Base-by-base conservation (phyloP, 1,140 invertebrate genomes). In the Bombus balteatus region DNA sequence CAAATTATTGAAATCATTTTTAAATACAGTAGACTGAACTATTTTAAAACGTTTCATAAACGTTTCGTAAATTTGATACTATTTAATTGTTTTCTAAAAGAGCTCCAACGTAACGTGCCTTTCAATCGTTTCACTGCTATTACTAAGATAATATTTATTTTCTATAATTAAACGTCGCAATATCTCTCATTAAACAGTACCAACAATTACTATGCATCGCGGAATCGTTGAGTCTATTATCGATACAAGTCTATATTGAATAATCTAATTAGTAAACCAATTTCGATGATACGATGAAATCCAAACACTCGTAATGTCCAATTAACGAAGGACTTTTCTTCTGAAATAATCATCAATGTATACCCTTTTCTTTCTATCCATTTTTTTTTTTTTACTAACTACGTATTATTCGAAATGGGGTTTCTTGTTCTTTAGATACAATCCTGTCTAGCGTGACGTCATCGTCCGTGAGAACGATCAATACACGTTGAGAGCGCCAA, bases 391-490 rank as follows among this genome's bases (percentile, higher is more conserved):
- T 72, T 28, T 62, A 28, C 43, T 62, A 68, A 25, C 1, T 9
- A 39, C 34, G 22, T 9, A n/a, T 53, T 73, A 28, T 53, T 18
- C 53, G 37, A 47, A 62, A 73, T 3, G 1, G 85, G 87, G 87
- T n/a, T 37, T 75, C 39, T 41, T 22, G 13, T 18, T 81, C n/a
- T 37, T n/a, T 68, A 71, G 73, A 74, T 81, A 86, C 91, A 79
- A 71, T 32, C 82, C 85, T 92, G 87, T 41, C 68, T 39, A 32
- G 34, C 81, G 82, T 95, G 94, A 94, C 94, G 94, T 94, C 94
- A 94, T 90, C 89, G 85, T 88, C 86, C 87, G 72, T 92, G 93
- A 93, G 90, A 84, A 87, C 93, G 94, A 95, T 95, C 94, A 94
- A 95, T 95, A 95, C 91, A 84, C 71, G 85, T 59, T 82, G 88